Evolutionary conservation across 2,888 invertebrate species (phyloP).

Genomic region (Pogonocherus hispidulus): DNA sequence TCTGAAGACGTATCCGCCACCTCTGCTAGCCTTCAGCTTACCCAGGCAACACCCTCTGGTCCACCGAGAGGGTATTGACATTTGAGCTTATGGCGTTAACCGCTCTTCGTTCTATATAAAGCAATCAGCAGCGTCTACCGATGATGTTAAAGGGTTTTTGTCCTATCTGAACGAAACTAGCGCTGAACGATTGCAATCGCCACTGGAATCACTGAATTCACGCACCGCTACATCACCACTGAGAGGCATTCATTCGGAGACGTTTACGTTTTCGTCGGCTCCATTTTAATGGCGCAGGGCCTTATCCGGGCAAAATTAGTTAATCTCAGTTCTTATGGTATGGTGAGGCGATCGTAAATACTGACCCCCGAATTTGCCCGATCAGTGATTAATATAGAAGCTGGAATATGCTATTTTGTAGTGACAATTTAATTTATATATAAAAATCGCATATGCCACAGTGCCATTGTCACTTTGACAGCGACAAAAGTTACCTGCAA

Average conservation of each 20-base stretch:
- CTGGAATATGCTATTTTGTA: too few species aligned
- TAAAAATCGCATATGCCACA: too few species aligned
- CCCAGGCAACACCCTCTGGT: too few species aligned
- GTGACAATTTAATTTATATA: too few species aligned
- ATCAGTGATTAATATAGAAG: not conserved
- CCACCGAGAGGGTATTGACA: too few species aligned
- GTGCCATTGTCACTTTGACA: too few species aligned
- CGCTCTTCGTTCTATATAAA: too few species aligned
- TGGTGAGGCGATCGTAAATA: not conserved
- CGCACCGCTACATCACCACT: constrained; percentile 14
- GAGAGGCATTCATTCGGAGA: constrained; percentile 22
- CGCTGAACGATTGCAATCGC: constrained; percentile 6
- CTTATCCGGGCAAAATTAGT: constrained; percentile 12
- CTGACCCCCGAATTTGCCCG: not conserved
- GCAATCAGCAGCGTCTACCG: too few species aligned
- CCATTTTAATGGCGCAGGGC: constrained; percentile 11
- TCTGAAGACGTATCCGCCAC: too few species aligned
- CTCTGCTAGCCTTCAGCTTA: too few species aligned
- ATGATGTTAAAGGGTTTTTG: not conserved
- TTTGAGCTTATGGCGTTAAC: too few species aligned
- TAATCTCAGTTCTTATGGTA: not conserved
- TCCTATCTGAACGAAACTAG: constrained; percentile 1
- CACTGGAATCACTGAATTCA: constrained; percentile 12
- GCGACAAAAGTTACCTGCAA: too few species aligned
- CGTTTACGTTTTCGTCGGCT: constrained; percentile 19